Conservation (phyloP, 2,113 vertebrate genomes). For the Mus spicilegus region DNA sequence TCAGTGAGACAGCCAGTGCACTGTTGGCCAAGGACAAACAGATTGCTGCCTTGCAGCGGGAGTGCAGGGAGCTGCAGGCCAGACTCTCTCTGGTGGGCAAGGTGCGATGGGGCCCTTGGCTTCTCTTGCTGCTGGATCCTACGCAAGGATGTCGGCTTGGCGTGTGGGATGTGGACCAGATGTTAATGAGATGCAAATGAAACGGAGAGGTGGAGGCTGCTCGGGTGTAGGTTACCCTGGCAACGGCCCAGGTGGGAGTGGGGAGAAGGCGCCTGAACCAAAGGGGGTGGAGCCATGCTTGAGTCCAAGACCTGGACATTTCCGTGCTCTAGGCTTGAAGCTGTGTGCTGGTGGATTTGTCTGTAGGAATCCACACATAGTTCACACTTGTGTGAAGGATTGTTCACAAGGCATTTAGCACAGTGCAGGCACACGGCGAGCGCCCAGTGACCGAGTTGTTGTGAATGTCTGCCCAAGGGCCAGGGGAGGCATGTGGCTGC, state of each 20-base stretch:
- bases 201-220: constrained; percentile 65
- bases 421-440: background rate
- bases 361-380: background rate
- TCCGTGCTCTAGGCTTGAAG: background rate
- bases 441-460: background rate
- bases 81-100: constrained; percentile 87
- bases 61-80: constrained; percentile 93
- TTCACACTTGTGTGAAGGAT: constrained; percentile 14
- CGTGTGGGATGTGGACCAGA: constrained; percentile 57
- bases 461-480: background rate
- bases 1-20: constrained; percentile 94
- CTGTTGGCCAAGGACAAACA: constrained; percentile 97
- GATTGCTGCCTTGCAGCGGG: constrained; percentile 93
- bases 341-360: constrained; percentile 4
- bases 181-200: constrained; percentile 79
- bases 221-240: constrained; percentile 77
- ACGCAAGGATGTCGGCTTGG: background rate
- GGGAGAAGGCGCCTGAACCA: constrained; percentile 12
- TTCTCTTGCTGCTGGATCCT: background rate
- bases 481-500: constrained; percentile 14
- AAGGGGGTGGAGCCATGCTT: constrained; percentile 45
- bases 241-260: constrained; percentile 76
- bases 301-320: constrained; percentile 44
- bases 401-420: constrained; percentile 22
- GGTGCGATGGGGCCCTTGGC: constrained; percentile 85